Percentiles rank a stretch among this genome's conserved stretches.
These are phyloP conservation scores for Schizothorax lantsangensis DNA, from an alignment of 2,797 vertebrate genomes.

Conservation along the genomic window DNA sequence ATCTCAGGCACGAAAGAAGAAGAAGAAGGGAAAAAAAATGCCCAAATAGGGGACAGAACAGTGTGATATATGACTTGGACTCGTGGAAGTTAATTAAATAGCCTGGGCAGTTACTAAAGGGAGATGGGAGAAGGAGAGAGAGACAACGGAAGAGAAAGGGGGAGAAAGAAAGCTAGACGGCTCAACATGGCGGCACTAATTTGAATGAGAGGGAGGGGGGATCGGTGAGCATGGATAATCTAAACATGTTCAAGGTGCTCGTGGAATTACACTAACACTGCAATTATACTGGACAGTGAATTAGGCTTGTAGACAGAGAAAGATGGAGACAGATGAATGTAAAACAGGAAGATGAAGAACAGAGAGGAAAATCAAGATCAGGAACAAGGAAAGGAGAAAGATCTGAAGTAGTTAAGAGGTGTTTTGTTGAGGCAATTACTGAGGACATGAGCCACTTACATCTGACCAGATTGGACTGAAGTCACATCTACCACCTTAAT, in stretches of 20 bases:
- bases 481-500: constrained; percentile 8
- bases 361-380: not conserved
- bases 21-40: constrained; percentile 23
- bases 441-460: not conserved
- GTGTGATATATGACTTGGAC: constrained; percentile 65
- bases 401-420: not conserved
- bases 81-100: constrained; percentile 68
- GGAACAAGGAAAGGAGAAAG: constrained; percentile 5
- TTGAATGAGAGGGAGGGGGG: constrained; percentile 33
- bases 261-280: constrained; percentile 16
- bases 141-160: constrained; percentile 33
- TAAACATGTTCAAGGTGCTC: constrained; percentile 29
- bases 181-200: constrained; percentile 50
- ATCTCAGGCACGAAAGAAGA: constrained; percentile 43
- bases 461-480: not conserved
- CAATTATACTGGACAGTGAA: constrained; percentile 10
- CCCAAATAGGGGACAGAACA: constrained; percentile 61
- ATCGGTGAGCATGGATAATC: constrained; percentile 15
- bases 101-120: constrained; percentile 59
- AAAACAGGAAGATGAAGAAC: not conserved
- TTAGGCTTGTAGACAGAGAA: not conserved
- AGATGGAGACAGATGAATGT: constrained; percentile 5
- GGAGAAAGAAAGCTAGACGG: constrained; percentile 45
- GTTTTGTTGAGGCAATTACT: not conserved
- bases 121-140: constrained; percentile 22